Evolutionary conservation across 1,140 invertebrate genomes (phyloP), one percentile per base, ranked within the genome.

Genomic region (Fopius arisanus): DNA sequence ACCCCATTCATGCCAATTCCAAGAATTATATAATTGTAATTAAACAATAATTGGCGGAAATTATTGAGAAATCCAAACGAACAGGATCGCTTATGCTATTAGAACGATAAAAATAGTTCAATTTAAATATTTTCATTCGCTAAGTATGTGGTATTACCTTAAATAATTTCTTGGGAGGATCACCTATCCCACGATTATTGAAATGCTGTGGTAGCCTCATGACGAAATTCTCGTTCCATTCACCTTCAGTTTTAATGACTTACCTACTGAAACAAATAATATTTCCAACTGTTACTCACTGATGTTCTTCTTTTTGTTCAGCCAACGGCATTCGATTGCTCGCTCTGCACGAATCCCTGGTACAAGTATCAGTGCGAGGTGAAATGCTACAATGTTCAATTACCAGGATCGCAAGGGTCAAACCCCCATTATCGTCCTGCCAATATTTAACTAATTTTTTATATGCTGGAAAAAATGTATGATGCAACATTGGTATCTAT

Each of bases 311-410:
- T 68, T 43, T 26, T 4, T 10, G 74, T 76, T 0, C 70, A 77
- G 78, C 16, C 67, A 26, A 63, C 12, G 9, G 28, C 71, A 12
- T 26, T 75, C 2, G 83, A 86, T 37, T 86, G 84, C 29, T 83
- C 81, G 0, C 66, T 37, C 26, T 86, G 84, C 51, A 43, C 19
- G 10, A 77, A 77, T 75, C 78, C 80, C n/a, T 41, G 80, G n/a
- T 54, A 71, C 0, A 66, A 72, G 9, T 76, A 77, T 29, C 72
- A 59, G 41, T 84, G 82, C 41, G 75, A 83, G 23, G 7, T 74
- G 3, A 48, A 63, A 1, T 84, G 81, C 67, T 77, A 72, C 16
- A 19, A 28, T 3, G 43, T 72, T 62, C 67, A 76, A 66, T 51
- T 51, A 51, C 54, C 54, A 6, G 43, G 66, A 37, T 4, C 23